Evolutionary conservation across 1,140 invertebrate genomes (phyloP).

Genomic region (Glossosoma conforme): DNA sequence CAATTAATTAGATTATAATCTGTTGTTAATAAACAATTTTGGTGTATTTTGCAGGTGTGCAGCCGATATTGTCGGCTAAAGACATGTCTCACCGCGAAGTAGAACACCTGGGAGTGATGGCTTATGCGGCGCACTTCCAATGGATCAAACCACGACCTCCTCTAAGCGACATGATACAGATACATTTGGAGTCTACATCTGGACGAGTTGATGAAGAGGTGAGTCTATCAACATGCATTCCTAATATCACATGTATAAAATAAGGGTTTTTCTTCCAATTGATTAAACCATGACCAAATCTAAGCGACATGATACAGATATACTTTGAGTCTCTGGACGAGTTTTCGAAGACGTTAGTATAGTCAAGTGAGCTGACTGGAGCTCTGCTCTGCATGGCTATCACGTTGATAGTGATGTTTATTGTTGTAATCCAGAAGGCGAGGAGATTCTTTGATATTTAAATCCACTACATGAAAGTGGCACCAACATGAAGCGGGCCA

Average conservation of each 20-base stretch:
- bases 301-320: constrained; percentile 72
- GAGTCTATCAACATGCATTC: constrained; percentile 40
- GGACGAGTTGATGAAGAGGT: constrained; percentile 79
- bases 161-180: constrained; percentile 70
- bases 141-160: constrained; percentile 79
- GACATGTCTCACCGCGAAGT: constrained; percentile 93
- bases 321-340: constrained; percentile 70
- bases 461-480: too few species aligned
- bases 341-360: constrained; percentile 77
- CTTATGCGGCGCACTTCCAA: constrained; percentile 85
- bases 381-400: too few species aligned
- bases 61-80: constrained; percentile 83
- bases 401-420: too few species aligned
- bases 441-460: too few species aligned
- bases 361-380: too few species aligned
- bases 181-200: constrained; percentile 72
- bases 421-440: too few species aligned
- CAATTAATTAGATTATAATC: too few species aligned
- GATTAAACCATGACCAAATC: constrained; percentile 73
- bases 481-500: too few species aligned
- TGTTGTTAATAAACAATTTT: neutral
- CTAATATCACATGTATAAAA: neutral
- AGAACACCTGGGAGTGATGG: constrained; percentile 94
- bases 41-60: constrained; percentile 59
- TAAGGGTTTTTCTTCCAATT: constrained; percentile 83